Base-by-base conservation (phyloP, 2,888 invertebrate species). In the Capitulum mitella region DNA sequence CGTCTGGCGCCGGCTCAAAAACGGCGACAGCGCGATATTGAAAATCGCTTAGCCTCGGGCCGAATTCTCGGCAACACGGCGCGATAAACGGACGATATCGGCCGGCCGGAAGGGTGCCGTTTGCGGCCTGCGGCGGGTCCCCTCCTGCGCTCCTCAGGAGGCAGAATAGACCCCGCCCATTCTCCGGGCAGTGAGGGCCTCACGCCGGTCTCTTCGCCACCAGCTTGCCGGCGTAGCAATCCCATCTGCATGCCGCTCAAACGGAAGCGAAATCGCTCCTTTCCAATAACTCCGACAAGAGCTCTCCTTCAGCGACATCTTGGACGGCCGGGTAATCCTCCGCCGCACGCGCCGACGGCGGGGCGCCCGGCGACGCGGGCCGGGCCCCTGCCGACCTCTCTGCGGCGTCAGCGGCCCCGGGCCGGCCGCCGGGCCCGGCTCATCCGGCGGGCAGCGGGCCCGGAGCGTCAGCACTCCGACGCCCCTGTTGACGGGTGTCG, bases 1-100 rank as follows among this genome's bases (percentile, higher is more conserved):
- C 61, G 61, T 3, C 61, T 61, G 61, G 61, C 61, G 61, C 5
- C 14, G 32, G 61, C 61, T 61, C 61, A 61, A 61, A 61, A 61
- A 61, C 61, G 32, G n/a, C 29, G 61, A 29, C 32, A n/a, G 51
- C 16, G 32, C 32, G 61, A 32, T 61, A 61, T 61, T 61, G 61
- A 61, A 61, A 61, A 61, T 61, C 61, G 61, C 61, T 61, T 61
- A 61, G 61, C 16, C 32, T 12, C 32, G 3, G 16, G 32, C 29
- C 61, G 61, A 16, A 12, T 61, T 12, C 29, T 14, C 61, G 12
- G 61, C 29, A 16, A n/a, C 32, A 32, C 32, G 16, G 32, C 32
- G 61, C 12, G 14, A 16, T n/a, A 5, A 32, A 61, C n/a, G n/a
- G 32, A n/a, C 14, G 14, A 1, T 14, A 14, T 16, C 32, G 61